phyloP scores from a whole-genome alignment of 1,140 invertebrate genomes.

The Phortica variegata region DNA sequence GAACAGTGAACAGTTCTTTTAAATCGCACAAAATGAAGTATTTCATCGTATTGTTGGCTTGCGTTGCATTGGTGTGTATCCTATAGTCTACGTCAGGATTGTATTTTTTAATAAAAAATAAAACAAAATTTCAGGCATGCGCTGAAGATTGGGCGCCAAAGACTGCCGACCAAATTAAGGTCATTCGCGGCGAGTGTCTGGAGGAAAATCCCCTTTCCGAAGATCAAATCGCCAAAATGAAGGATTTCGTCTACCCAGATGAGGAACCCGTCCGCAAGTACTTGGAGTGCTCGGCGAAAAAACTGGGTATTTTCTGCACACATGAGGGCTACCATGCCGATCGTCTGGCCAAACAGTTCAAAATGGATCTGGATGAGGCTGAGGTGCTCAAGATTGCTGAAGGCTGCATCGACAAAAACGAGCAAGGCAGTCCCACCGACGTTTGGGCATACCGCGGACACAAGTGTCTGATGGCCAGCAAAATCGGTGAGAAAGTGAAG shows the following conservation, averaged over 20 bases:
- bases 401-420: slow-evolving; percentile 38
- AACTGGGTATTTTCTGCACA: slow-evolving; percentile 45
- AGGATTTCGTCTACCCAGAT: slow-evolving; percentile 40
- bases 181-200: slow-evolving; percentile 38
- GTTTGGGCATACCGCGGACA: slow-evolving; percentile 47
- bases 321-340: slow-evolving; percentile 47
- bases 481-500: slow-evolving; percentile 42
- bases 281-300: slow-evolving; percentile 36
- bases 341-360: slow-evolving; percentile 51
- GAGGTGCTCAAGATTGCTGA: slow-evolving; percentile 41
- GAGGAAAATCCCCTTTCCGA: slow-evolving; percentile 27
- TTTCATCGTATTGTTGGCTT: slow-evolving; percentile 33
- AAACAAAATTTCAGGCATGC: slow-evolving; percentile 15
- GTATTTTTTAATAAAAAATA: neutral
- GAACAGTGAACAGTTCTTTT: slow-evolving; percentile 18
- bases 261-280: slow-evolving; percentile 43
- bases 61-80: slow-evolving; percentile 39
- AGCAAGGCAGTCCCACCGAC: slow-evolving; percentile 29
- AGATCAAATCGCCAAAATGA: slow-evolving; percentile 34
- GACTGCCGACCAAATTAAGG: slow-evolving; percentile 33
- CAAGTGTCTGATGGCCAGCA: slow-evolving; percentile 47
- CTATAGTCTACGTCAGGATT: neutral
- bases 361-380: slow-evolving; percentile 44
- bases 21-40: slow-evolving; percentile 34
- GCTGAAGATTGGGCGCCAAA: slow-evolving; percentile 42